Conservation (phyloP, 2,888 invertebrate species). For the Subacronicta megacephala region DNA sequence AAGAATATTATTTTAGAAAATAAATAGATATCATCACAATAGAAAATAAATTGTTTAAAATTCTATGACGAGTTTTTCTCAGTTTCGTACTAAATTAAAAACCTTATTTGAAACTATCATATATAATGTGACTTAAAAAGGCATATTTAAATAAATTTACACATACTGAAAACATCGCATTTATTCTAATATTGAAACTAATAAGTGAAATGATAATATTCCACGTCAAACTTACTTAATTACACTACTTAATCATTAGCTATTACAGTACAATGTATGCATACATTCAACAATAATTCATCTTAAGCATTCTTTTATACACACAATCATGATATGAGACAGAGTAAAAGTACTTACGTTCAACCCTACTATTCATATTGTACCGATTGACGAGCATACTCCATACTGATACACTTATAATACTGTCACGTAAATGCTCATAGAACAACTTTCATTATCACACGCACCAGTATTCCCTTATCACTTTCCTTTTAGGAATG, state of each 20-base stretch:
- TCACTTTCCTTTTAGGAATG: constrained; percentile 87
- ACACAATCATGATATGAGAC: constrained; percentile 70
- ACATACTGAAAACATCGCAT: constrained; percentile 63
- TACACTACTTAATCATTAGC: constrained; percentile 60
- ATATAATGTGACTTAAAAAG: neutral
- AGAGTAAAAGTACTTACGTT: constrained; percentile 61
- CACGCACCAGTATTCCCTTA: constrained; percentile 82
- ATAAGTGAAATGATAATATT: constrained; percentile 68
- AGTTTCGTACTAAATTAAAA: neutral
- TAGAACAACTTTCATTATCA: constrained; percentile 78
- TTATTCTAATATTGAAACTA: constrained; percentile 74
- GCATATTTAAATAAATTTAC: constrained; percentile 16
- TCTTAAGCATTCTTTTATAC: constrained; percentile 70
- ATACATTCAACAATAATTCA: constrained; percentile 70
- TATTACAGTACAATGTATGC: constrained; percentile 68
- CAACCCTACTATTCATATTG: constrained; percentile 60
- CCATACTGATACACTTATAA: constrained; percentile 79
- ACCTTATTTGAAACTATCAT: neutral
- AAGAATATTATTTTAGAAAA: constrained; percentile 62
- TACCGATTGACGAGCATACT: constrained; percentile 63
- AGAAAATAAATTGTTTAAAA: no score
- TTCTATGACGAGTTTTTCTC: no score
- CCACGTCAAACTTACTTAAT: constrained; percentile 61
- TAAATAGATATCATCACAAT: neutral
- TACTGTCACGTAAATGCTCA: constrained; percentile 88